phyloP scores from a whole-genome alignment of 2,888 invertebrate genomes.

The Caenorhabditis uteleia region DNA sequence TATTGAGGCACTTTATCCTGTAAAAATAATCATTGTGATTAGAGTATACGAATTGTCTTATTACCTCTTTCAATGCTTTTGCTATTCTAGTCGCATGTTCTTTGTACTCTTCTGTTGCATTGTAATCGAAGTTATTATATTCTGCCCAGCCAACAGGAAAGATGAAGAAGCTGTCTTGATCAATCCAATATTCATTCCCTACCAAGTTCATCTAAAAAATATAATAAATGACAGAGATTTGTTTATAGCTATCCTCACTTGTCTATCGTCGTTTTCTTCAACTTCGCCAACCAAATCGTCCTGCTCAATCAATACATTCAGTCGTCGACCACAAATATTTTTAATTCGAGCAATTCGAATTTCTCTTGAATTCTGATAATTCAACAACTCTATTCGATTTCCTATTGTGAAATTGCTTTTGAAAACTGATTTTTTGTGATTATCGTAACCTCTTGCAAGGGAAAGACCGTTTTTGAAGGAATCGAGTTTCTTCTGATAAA shows the following conservation, averaged over 20 bases:
- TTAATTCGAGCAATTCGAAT: slow-evolving; percentile 51
- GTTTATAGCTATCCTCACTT: too few species aligned
- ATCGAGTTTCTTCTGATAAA: too few species aligned
- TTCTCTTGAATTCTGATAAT: slow-evolving; percentile 35
- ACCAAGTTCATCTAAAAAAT: slow-evolving; percentile 8
- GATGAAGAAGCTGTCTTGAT: slow-evolving; percentile 89
- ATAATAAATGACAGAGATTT: background rate
- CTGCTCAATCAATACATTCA: slow-evolving; percentile 36
- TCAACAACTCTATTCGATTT: slow-evolving; percentile 53
- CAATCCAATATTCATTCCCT: slow-evolving; percentile 50
- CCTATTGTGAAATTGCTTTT: slow-evolving; percentile 29
- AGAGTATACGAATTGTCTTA: background rate
- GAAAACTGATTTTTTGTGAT: background rate
- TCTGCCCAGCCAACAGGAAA: slow-evolving; percentile 96
- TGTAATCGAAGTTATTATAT: slow-evolving; percentile 84
- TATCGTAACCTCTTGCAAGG: slow-evolving; percentile 3
- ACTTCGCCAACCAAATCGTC: slow-evolving; percentile 29
- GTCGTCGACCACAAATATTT: slow-evolving; percentile 33
- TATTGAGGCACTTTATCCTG: slow-evolving; percentile 9
- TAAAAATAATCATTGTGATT: background rate
- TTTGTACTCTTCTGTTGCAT: slow-evolving; percentile 75
- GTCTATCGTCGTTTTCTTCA: slow-evolving; percentile 15
- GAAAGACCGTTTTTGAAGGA: background rate
- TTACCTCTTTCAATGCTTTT: slow-evolving; percentile 11
- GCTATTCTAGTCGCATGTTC: slow-evolving; percentile 49